Evolutionary conservation across 1,140 invertebrate genomes (phyloP).

Genomic region (Ptiloglossa arizonensis): DNA sequence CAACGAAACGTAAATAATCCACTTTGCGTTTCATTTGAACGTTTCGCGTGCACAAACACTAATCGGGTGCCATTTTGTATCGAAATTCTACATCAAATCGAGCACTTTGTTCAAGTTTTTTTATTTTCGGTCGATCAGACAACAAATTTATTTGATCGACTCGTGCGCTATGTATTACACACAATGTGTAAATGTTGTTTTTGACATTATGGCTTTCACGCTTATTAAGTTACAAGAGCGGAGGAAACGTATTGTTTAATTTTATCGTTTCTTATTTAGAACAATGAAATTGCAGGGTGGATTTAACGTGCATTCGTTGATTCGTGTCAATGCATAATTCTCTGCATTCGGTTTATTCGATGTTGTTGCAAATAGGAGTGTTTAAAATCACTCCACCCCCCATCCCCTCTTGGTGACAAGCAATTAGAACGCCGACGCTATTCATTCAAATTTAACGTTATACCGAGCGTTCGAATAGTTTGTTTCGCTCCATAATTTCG

Average conservation of each 20-base stretch:
- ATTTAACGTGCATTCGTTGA: too few species aligned
- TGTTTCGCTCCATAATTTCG: background rate
- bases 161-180: too few species aligned
- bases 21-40: background rate
- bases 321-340: too few species aligned
- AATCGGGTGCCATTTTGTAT: slow-evolving; percentile 4
- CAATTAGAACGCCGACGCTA: background rate
- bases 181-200: background rate
- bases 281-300: too few species aligned
- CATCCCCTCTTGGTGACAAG: too few species aligned
- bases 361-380: too few species aligned
- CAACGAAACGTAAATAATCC: background rate
- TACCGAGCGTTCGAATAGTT: slow-evolving; percentile 22
- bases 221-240: background rate
- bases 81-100: slow-evolving; percentile 12
- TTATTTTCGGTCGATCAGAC: background rate
- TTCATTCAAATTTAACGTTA: slow-evolving; percentile 35
- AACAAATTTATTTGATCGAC: background rate
- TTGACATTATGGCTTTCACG: background rate
- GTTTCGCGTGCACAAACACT: background rate
- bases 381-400: too few species aligned
- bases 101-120: background rate
- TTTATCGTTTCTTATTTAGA: background rate
- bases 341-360: too few species aligned
- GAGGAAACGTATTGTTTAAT: background rate